Evolutionary conservation across 2,797 vertebrate genomes (phyloP).

Genomic region (Tamandua tetradactyla): DNA sequence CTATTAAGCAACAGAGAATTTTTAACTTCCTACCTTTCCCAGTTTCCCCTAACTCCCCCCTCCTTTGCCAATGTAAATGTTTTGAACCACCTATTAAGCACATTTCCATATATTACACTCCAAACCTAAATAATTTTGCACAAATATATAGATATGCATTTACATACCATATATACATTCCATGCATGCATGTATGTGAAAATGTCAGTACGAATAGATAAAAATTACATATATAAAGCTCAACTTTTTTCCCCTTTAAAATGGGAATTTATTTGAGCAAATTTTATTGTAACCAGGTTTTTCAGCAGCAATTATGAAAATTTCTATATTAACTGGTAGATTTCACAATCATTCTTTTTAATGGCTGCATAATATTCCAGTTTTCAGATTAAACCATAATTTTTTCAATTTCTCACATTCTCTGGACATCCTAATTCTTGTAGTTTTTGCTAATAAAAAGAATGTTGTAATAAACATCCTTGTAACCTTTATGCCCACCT

Average conservation of each 20-base stretch:
- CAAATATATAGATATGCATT: background rate
- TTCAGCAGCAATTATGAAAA: background rate
- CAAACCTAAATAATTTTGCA: background rate
- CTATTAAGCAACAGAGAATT: background rate
- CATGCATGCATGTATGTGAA: background rate
- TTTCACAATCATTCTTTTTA: background rate
- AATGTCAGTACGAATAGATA: background rate
- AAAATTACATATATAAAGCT: background rate
- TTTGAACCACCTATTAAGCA: background rate
- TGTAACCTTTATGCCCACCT: background rate
- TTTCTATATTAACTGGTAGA: background rate
- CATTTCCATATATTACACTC: background rate
- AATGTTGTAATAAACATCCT: background rate
- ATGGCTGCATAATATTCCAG: background rate
- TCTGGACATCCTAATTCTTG: background rate
- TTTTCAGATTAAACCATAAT: background rate
- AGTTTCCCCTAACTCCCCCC: background rate
- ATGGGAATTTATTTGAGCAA: background rate
- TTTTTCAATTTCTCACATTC: background rate
- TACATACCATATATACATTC: background rate
- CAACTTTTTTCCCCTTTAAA: background rate
- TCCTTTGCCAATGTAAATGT: background rate
- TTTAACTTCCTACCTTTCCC: background rate
- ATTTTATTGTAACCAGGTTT: background rate
- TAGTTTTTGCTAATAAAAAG: background rate